Conservation (phyloP, 2,797 vertebrate species). For the Pterois miles region DNA sequence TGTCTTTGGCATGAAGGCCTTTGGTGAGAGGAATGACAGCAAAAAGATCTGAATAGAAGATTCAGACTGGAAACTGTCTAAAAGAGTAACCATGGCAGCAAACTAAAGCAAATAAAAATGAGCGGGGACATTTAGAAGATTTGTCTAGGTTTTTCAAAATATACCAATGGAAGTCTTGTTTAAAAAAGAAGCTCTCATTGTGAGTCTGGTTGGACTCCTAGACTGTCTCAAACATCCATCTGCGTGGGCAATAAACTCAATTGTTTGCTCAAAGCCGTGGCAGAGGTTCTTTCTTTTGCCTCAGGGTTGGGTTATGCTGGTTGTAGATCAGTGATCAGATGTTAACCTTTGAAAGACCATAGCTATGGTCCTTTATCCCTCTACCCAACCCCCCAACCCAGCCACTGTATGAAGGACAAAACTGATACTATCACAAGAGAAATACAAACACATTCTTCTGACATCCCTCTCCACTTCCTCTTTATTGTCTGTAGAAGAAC, state of each 20-base stretch:
- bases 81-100: slow-evolving; percentile 43
- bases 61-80: slow-evolving; percentile 4
- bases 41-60: slow-evolving; percentile 43
- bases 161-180: not conserved
- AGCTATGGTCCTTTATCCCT: slow-evolving; percentile 19
- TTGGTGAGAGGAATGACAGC: slow-evolving; percentile 28
- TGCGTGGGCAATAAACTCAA: slow-evolving; percentile 45
- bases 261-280: slow-evolving; percentile 33
- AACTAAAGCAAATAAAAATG: slow-evolving; percentile 12
- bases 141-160: not conserved
- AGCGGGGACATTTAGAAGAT: not conserved
- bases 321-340: slow-evolving; percentile 48
- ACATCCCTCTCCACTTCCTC: slow-evolving; percentile 32
- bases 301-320: slow-evolving; percentile 24
- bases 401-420: slow-evolving; percentile 26
- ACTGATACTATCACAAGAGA: slow-evolving; percentile 57
- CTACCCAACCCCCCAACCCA: not conserved
- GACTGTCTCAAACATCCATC: slow-evolving; percentile 30
- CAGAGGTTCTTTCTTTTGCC: slow-evolving; percentile 26
- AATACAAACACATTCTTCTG: slow-evolving; percentile 54
- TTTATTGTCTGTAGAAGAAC: slow-evolving; percentile 19
- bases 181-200: not conserved
- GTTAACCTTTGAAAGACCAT: slow-evolving; percentile 19
- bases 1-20: slow-evolving; percentile 49
- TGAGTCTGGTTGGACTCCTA: not conserved